Base-by-base conservation (phyloP, 2,797 vertebrate species). In the Poecilia wingei region DNA sequence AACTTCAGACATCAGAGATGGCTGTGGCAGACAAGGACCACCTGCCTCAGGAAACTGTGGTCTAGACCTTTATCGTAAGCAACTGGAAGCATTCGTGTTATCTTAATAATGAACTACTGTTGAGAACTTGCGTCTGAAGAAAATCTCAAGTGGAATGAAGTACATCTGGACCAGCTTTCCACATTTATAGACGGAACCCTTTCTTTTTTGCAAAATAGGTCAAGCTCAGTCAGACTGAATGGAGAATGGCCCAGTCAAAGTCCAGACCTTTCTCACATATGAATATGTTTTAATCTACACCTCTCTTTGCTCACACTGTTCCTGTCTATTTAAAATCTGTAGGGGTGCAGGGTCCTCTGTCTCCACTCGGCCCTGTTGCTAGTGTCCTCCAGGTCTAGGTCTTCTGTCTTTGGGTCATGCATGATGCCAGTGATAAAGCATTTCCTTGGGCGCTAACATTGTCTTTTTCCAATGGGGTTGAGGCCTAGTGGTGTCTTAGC, bases 1-100 rank as follows among this genome's bases (percentile, higher is more conserved):
- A 72, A 68, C 41, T 79, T 16, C 25, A 76, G 12, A 71, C 74
- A 82, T 12, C 1, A 59, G 75, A 36, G 25, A 73, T 16, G 28
- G 51, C 43, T 55, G n/a, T 16, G 5, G 25, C 68, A 70, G 39
- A 45, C 68, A 45, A 70, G 41, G 43, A 70, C 68, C 68, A 25
- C 64, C 12, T 12, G 1, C 25, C 36, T 70, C 39, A 6, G 41
- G 41, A 45, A 70, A 41, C 9, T 41, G 36, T 41, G 36, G 36
- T 68, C 10, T 13, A 25, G 41, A 68, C 9, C 36, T 41, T 68
- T 41, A 13, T 68, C 61, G 8, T 22, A 18, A 66, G 33, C 61
- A 25, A 22, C 22, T 25, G 64, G 64, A 43, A 68, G 41, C 64
- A 41, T 25, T 68, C 20, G 20, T 20, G 18, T 66, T 10, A 7